Base-by-base conservation (phyloP, 30 jellyfish, hydroid and myxozoan species). In the Cassiopea xamachana region DNA sequence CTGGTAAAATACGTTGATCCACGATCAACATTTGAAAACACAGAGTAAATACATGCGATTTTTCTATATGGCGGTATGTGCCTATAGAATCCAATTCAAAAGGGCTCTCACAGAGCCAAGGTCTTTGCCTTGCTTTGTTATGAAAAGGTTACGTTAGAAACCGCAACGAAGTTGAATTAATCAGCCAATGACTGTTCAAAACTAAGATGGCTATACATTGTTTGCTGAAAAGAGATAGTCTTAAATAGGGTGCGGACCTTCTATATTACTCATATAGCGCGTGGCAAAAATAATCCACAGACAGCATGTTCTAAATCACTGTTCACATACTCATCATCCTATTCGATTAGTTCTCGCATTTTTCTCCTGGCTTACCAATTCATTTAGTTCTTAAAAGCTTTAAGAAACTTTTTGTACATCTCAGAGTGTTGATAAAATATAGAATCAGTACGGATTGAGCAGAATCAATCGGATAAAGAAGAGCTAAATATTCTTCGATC, bases 1-100 rank as follows among this genome's bases (percentile, higher is more conserved):
- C 87, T 78, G 16, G 90, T 81, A 18, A 82, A 82, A 82, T n/a
- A 67, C 83, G 74, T 68, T 82, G 70, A 82, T 61, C 90, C 71
- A 43, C 47, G 81, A 64, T 62, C 82, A 80, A 80, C 44, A 55
- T 16, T 46, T 60, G 81, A 61, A 45, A 67, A 82, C 80, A 82
- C 47, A 14, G 80, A 82, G 58, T 18, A 82, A 82, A 82, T 82
- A 60, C 3, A 49, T 71, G 49, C 58, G 51, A 71, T 71, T 71
- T 55, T 43, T 71, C 58, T 68, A 50, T 82, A 78, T 64, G 80
- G 73, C 90, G 81, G 90, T 82, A 70, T 61, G 70, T 82, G 51
- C 74, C 46, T 50, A 82, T 82, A 47, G 90, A 82, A 82, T 82
- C 81, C 48, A 55, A 55, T 82, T 82, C 68, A 82, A 82, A 82